phyloP scores from a whole-genome alignment of 2,888 invertebrate genomes.

The Ypsolopha sequella region DNA sequence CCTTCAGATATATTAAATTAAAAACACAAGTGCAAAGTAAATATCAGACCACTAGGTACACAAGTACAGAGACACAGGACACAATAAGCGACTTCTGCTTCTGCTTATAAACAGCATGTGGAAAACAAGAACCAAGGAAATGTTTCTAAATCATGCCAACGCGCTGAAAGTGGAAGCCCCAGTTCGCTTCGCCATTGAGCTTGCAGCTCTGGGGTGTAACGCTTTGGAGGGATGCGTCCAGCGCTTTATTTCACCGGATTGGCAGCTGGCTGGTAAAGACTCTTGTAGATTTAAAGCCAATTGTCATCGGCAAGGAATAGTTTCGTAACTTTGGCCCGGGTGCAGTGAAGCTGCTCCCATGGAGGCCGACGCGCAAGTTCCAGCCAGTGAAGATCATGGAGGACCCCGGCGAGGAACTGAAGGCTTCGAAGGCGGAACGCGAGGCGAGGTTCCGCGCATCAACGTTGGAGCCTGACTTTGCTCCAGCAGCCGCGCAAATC shows the following conservation, averaged over 20 bases:
- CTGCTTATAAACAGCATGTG: slow-evolving; percentile 20
- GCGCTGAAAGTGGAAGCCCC: slow-evolving; percentile 15
- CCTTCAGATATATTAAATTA: not conserved
- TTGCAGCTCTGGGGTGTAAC: slow-evolving; percentile 40
- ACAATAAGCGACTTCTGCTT: slow-evolving; percentile 16
- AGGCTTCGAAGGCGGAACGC: slow-evolving; percentile 74
- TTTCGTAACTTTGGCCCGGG: slow-evolving; percentile 46
- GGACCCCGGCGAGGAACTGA: slow-evolving; percentile 70
- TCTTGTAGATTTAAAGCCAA: not conserved
- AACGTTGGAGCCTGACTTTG: slow-evolving; percentile 52
- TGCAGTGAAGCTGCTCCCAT: slow-evolving; percentile 75
- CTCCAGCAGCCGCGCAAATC: slow-evolving; percentile 42
- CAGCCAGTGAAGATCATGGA: slow-evolving; percentile 70
- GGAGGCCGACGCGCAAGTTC: slow-evolving; percentile 78
- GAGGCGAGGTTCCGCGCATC: slow-evolving; percentile 71
- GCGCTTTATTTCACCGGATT: not conserved
- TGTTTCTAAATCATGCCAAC: slow-evolving; percentile 10
- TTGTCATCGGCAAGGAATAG: too few relatives aligned
- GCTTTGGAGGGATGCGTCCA: slow-evolving; percentile 17
- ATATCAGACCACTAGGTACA: not conserved
- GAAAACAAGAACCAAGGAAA: not conserved
- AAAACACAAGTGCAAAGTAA: not conserved
- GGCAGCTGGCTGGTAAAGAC: not conserved
- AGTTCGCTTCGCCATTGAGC: slow-evolving; percentile 35
- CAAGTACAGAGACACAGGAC: not conserved